These are phyloP conservation scores for Eleginops maclovinus DNA, from an alignment of 2,113 vertebrate genomes.

Conservation along the genomic window DNA sequence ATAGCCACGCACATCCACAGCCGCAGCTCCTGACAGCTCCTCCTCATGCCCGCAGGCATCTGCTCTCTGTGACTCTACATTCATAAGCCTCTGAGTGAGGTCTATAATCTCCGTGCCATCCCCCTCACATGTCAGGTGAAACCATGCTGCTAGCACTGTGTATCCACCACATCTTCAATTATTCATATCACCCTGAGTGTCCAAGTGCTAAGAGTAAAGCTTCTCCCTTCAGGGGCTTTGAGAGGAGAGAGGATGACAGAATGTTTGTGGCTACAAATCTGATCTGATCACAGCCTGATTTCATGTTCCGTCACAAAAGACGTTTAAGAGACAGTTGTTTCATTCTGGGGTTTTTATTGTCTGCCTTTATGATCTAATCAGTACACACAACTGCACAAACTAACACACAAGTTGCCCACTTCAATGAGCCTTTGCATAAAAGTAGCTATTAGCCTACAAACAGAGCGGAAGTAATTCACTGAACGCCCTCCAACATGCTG, in stretches of 20 bases:
- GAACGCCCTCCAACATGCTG: background rate
- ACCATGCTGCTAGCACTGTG: conserved; percentile 24
- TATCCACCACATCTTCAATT: conserved; percentile 61
- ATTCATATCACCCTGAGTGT: conserved; percentile 54
- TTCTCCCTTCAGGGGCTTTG: background rate
- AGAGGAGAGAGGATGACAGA: background rate
- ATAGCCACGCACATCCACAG: background rate
- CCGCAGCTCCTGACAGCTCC: background rate
- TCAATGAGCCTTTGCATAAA: background rate
- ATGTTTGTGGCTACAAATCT: too few species aligned
- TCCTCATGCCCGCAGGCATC: background rate
- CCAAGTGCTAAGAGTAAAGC: conserved; percentile 24
- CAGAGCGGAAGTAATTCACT: conserved; percentile 3
- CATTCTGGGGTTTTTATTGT: background rate
- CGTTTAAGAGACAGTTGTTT: background rate
- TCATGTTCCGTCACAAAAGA: background rate
- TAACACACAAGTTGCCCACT: background rate
- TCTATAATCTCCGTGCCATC: conserved; percentile 24
- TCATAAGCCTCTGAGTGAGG: conserved; percentile 1
- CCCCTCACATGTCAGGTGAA: conserved; percentile 35
- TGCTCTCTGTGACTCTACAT: conserved; percentile 2
- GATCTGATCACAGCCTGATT: too few species aligned
- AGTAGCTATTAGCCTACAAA: background rate
- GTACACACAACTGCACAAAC: background rate
- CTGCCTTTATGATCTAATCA: background rate